Conservation (phyloP, 2,797 vertebrate species). For the Myripristis murdjan region DNA sequence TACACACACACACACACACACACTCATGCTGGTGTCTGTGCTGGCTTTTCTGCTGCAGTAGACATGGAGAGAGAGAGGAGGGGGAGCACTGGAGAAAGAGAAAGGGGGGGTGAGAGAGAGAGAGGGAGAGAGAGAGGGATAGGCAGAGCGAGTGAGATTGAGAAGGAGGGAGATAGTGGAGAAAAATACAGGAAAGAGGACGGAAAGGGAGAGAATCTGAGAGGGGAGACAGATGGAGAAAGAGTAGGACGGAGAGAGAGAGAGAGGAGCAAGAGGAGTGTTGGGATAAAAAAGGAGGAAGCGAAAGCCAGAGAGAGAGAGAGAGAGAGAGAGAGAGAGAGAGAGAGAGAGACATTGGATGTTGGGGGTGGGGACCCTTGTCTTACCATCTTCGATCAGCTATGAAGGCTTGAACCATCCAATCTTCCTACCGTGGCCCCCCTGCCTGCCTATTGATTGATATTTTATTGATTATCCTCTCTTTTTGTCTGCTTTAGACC, state of each 20-base stretch:
- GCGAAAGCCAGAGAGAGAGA: conserved; percentile 59
- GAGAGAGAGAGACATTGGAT: conserved; percentile 21
- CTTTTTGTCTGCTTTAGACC: conserved; percentile 61
- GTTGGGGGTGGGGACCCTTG: conserved; percentile 71
- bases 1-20: conserved; percentile 28
- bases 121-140: conserved; percentile 45
- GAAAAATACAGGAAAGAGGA: conserved; percentile 46
- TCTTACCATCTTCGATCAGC: conserved; percentile 79
- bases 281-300: conserved; percentile 31
- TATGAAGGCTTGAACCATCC: conserved; percentile 64
- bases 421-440: conserved; percentile 49
- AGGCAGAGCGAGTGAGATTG: conserved; percentile 68
- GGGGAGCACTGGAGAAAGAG: conserved; percentile 66
- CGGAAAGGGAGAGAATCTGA: conserved; percentile 44
- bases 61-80: conserved; percentile 62
- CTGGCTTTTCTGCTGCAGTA: conserved; percentile 85
- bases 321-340: neutral
- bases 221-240: conserved; percentile 30
- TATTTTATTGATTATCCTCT: conserved; percentile 78
- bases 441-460: conserved; percentile 70
- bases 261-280: neutral
- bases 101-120: conserved; percentile 51
- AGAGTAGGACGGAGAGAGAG: conserved; percentile 2
- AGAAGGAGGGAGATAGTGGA: conserved; percentile 66
- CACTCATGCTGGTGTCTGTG: conserved; percentile 77